Conservation (phyloP, 2,888 invertebrate species). For the Uloborus plumipes region DNA sequence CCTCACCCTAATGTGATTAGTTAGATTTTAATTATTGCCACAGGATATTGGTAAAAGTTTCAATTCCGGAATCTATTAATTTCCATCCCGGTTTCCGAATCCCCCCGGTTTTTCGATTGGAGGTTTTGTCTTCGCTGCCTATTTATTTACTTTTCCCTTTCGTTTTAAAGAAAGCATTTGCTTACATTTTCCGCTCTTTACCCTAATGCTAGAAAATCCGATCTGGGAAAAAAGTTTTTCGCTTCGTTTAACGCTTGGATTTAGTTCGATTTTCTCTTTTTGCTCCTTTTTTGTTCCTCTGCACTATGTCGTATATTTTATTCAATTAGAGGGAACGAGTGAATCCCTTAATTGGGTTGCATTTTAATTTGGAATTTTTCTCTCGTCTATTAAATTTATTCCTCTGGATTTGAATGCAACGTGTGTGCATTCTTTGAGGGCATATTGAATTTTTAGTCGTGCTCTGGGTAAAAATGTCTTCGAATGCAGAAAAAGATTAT, state of each 20-base stretch:
- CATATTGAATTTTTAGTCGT: too few species aligned
- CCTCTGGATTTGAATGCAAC: too few species aligned
- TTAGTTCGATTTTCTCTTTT: neutral
- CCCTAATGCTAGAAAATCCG: constrained; percentile 28
- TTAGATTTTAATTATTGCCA: too few species aligned
- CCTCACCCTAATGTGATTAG: too few species aligned
- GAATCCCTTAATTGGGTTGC: neutral
- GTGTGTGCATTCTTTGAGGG: too few species aligned
- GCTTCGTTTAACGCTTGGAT: too few species aligned
- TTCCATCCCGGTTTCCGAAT: neutral
- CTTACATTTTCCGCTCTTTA: constrained; percentile 46
- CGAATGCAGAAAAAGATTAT: too few species aligned
- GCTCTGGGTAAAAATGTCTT: too few species aligned
- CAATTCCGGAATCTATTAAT: constrained; percentile 8
- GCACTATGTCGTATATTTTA: constrained; percentile 6
- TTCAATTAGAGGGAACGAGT: constrained; percentile 31
- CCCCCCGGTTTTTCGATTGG: constrained; percentile 1
- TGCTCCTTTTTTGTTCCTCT: constrained; percentile 1
- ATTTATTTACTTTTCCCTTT: neutral
- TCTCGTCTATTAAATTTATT: too few species aligned
- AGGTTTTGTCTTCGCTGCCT: neutral
- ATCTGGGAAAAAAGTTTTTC: constrained; percentile 1
- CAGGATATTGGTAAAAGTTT: too few species aligned
- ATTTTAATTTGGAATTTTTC: too few species aligned
- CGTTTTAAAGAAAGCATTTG: neutral